Evolutionary conservation across 2,113 vertebrate species (phyloP).

Genomic region (Campylorhamphus procurvoides): DNA sequence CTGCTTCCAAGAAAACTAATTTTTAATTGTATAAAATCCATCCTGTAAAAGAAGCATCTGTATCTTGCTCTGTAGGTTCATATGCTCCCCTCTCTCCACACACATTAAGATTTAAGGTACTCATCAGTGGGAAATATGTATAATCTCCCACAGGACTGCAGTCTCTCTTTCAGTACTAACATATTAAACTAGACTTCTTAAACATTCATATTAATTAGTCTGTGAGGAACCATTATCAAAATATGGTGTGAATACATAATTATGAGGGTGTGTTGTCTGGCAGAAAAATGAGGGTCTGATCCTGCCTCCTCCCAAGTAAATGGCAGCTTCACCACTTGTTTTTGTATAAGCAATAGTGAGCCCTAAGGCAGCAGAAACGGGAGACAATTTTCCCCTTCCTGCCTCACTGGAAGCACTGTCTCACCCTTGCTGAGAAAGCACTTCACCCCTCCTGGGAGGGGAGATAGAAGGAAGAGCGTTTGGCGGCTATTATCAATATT

Average conservation of each 20-base stretch:
- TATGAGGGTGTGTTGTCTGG: slow-evolving; percentile 45
- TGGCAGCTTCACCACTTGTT: not conserved
- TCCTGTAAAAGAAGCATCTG: not conserved
- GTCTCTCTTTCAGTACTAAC: slow-evolving; percentile 21
- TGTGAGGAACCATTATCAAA: slow-evolving; percentile 61
- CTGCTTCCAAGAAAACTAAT: not conserved
- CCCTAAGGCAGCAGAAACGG: not conserved
- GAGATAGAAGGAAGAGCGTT: not conserved
- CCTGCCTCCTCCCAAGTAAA: slow-evolving; percentile 12
- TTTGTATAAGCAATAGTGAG: not conserved
- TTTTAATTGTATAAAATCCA: slow-evolving; percentile 29
- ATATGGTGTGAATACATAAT: slow-evolving; percentile 55
- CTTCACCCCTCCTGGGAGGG: slow-evolving; percentile 28
- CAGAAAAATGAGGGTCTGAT: slow-evolving; percentile 32
- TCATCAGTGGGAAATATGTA: slow-evolving; percentile 36
- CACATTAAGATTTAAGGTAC: slow-evolving; percentile 23
- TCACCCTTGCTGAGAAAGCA: slow-evolving; percentile 63
- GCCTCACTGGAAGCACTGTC: slow-evolving; percentile 22
- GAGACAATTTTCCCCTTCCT: slow-evolving; percentile 39
- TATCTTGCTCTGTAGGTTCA: not conserved
- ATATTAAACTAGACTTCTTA: slow-evolving; percentile 46
- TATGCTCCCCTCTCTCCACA: not conserved
- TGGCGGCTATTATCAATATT: slow-evolving; percentile 44
- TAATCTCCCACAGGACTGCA: slow-evolving; percentile 30
- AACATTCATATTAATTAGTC: slow-evolving; percentile 64